A percentile compares a stretch with the other conserved stretches of the same genome.
These are phyloP conservation scores for Chironex yamaguchii DNA, from an alignment of 30 jellyfish, hydroid and myxozoan genomes.

Conservation along the genomic window DNA sequence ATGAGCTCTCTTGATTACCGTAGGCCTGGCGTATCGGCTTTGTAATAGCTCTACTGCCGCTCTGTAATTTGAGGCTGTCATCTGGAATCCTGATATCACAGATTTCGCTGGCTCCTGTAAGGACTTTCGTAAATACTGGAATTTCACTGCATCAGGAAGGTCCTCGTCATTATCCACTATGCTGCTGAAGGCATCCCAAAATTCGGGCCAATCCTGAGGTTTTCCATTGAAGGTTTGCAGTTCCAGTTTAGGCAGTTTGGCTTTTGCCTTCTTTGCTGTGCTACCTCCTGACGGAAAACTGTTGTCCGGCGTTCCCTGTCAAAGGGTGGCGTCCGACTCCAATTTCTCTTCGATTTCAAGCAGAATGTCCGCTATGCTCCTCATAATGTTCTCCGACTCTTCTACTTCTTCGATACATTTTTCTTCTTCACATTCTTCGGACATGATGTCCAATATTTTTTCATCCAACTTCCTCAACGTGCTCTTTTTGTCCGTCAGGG, in stretches of 20 bases:
- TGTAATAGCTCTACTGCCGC: conserved; percentile 22
- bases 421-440: neutral
- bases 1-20: conserved; percentile 31
- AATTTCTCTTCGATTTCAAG: conserved; percentile 17
- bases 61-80: conserved; percentile 17
- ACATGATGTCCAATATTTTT: neutral
- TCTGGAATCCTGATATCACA: conserved; percentile 24
- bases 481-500: neutral
- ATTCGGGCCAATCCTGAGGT: conserved; percentile 31
- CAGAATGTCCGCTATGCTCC: neutral
- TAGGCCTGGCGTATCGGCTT: neutral
- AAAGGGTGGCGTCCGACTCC: too few species aligned
- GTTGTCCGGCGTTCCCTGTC: too few species aligned
- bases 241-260: too few species aligned
- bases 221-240: too few species aligned
- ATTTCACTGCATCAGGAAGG: conserved; percentile 11
- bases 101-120: conserved; percentile 54
- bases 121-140: conserved; percentile 19
- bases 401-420: conserved; percentile 1
- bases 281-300: too few species aligned
- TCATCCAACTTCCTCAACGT: neutral
- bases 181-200: conserved; percentile 18
- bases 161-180: conserved; percentile 25
- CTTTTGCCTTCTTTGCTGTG: too few species aligned
- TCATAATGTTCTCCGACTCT: neutral